Evolutionary conservation across 2,888 invertebrate species (phyloP).

Genomic region (Apamea monoglypha): DNA sequence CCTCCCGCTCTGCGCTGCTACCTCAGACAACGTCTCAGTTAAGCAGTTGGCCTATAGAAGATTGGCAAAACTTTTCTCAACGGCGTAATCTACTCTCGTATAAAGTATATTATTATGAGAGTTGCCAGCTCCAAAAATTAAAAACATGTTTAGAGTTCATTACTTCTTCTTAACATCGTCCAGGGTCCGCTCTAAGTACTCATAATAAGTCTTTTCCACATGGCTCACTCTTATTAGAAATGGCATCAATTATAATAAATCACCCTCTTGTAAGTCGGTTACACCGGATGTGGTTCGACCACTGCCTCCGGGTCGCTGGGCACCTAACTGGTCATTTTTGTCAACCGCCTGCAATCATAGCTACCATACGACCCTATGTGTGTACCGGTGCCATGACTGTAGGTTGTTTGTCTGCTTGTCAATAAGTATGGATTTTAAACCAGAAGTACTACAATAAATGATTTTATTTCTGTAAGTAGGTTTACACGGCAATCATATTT

Average conservation of each 20-base stretch:
- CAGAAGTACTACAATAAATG: too few species aligned
- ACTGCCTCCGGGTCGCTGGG: slow-evolving; percentile 80
- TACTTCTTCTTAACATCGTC: neutral
- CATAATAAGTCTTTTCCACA: slow-evolving; percentile 21
- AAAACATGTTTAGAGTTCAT: neutral
- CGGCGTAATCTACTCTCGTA: too few species aligned
- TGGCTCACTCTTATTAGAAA: slow-evolving; percentile 45
- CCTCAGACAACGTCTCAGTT: too few species aligned
- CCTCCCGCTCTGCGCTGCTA: too few species aligned
- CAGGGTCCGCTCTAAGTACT: neutral
- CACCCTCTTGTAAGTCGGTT: slow-evolving; percentile 59
- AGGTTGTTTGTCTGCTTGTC: slow-evolving; percentile 26
- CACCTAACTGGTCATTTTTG: slow-evolving; percentile 77
- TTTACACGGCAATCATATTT: too few species aligned
- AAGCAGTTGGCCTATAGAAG: too few species aligned
- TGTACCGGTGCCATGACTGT: slow-evolving; percentile 25
- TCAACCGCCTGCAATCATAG: slow-evolving; percentile 81
- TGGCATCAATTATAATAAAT: slow-evolving; percentile 60
- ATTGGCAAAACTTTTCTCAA: too few species aligned
- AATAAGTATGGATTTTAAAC: neutral
- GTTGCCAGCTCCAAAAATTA: neutral
- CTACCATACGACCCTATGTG: slow-evolving; percentile 61
- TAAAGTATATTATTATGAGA: neutral
- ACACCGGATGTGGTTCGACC: slow-evolving; percentile 71
- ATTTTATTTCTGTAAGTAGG: too few species aligned